phyloP scores from a whole-genome alignment of 2,797 vertebrate species.

The Chiropotes sagulatus region DNA sequence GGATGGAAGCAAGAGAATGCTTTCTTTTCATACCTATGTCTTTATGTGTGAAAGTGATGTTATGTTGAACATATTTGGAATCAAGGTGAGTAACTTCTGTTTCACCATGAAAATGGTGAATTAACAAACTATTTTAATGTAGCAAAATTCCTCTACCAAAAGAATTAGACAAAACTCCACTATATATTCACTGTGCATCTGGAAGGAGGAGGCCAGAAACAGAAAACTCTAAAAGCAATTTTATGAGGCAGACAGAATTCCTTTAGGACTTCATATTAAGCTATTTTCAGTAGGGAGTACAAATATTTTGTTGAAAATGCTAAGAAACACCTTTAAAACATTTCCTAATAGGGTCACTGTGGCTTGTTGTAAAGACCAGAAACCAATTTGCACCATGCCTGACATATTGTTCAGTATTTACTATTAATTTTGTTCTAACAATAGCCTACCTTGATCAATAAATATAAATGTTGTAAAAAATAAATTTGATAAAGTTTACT shows the following conservation, averaged over 20 bases:
- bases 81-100: background rate
- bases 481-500: background rate
- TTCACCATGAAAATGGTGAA: background rate
- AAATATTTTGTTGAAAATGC: slow-evolving; percentile 77
- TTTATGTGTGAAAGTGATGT: background rate
- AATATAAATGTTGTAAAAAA: background rate
- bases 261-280: slow-evolving; percentile 69
- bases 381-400: background rate
- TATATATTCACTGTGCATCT: background rate
- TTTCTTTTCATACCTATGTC: background rate
- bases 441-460: background rate
- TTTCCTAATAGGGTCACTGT: slow-evolving; percentile 75
- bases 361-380: slow-evolving; percentile 22
- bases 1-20: background rate
- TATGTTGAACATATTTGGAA: background rate
- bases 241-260: slow-evolving; percentile 64
- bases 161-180: background rate
- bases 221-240: slow-evolving; percentile 58
- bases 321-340: slow-evolving; percentile 72
- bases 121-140: background rate
- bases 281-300: slow-evolving; percentile 74
- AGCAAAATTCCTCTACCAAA: background rate
- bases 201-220: slow-evolving; percentile 24
- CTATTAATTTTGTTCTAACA: background rate
- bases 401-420: background rate